Conservation (phyloP, 2,797 vertebrate genomes). For the Luscinia megarhynchos region DNA sequence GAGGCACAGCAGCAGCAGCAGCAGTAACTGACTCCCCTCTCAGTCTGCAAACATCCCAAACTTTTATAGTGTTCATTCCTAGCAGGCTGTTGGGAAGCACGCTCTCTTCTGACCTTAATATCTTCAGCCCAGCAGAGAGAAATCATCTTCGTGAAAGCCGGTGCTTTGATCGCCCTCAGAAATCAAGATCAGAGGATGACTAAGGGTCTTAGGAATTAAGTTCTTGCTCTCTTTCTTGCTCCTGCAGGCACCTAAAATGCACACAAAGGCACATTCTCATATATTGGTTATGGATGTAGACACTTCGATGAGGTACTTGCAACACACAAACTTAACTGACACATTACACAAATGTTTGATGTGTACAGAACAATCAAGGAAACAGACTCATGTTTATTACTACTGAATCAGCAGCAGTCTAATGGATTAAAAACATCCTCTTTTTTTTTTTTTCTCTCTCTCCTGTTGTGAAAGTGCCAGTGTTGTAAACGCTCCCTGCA, state of each 20-base stretch:
- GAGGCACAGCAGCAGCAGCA: conserved; percentile 41
- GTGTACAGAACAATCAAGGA: conserved; percentile 79
- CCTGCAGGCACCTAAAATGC: neutral
- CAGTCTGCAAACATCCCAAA: conserved; percentile 63
- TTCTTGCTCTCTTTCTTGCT: neutral
- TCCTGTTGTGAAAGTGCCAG: conserved; percentile 73
- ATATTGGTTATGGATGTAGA: conserved; percentile 36
- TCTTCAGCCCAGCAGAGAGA: conserved; percentile 54
- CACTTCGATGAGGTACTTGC: conserved; percentile 53
- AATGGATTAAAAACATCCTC: conserved; percentile 79
- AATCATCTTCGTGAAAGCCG: conserved; percentile 50
- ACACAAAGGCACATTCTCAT: conserved; percentile 17
- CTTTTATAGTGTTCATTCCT: conserved; percentile 53
- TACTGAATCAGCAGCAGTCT: conserved; percentile 74
- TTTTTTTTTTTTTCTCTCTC: neutral
- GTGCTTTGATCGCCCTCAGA: conserved; percentile 66
- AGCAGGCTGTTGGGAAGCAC: conserved; percentile 52
- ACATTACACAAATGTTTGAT: conserved; percentile 77
- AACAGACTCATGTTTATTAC: conserved; percentile 81
- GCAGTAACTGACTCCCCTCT: conserved; percentile 34
- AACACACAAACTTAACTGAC: conserved; percentile 57
- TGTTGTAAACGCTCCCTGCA: conserved; percentile 47
- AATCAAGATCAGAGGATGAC: conserved; percentile 71
- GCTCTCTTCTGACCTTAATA: conserved; percentile 42
- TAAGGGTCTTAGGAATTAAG: conserved; percentile 59